phyloP scores from a whole-genome alignment of 2,888 invertebrate species.

The Drosophila pegasa region DNA sequence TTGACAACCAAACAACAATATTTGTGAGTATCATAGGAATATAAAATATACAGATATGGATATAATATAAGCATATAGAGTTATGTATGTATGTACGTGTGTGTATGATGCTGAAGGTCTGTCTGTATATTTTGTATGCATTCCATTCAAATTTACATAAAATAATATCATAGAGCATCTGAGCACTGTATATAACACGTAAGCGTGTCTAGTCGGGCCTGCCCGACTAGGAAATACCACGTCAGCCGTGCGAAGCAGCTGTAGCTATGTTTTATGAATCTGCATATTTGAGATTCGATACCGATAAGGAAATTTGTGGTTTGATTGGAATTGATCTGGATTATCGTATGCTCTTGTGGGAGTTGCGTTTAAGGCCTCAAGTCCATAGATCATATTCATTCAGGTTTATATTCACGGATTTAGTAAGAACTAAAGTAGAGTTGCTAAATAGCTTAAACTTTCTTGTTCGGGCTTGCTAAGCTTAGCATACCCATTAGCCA shows the following conservation, averaged over 20 bases:
- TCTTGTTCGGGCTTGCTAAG: neutral
- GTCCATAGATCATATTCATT: too few relatives aligned
- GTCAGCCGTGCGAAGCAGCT: neutral
- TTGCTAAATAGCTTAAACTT: too few relatives aligned
- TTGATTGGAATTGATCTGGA: too few relatives aligned
- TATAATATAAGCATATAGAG: neutral
- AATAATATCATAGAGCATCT: conserved; percentile 41
- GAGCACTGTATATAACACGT: conserved; percentile 4
- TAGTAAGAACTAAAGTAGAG: too few relatives aligned
- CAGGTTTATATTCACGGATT: too few relatives aligned
- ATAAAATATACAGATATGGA: conserved; percentile 18
- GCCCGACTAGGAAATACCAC: neutral
- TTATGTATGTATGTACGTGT: neutral
- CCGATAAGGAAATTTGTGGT: too few relatives aligned
- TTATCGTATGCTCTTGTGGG: too few relatives aligned
- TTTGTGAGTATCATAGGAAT: conserved; percentile 23
- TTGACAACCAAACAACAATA: conserved; percentile 22
- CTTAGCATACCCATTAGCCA: neutral
- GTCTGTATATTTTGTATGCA: conserved; percentile 40
- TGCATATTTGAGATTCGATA: too few relatives aligned
- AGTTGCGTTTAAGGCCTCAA: too few relatives aligned
- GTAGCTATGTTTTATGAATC: neutral
- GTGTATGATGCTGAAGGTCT: conserved; percentile 2
- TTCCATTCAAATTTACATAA: conserved; percentile 55
- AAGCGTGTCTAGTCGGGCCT: neutral